These are phyloP conservation scores for Lepeophtheirus nordmannii DNA, from an alignment of 2,888 invertebrate species.

Conservation along the genomic window DNA sequence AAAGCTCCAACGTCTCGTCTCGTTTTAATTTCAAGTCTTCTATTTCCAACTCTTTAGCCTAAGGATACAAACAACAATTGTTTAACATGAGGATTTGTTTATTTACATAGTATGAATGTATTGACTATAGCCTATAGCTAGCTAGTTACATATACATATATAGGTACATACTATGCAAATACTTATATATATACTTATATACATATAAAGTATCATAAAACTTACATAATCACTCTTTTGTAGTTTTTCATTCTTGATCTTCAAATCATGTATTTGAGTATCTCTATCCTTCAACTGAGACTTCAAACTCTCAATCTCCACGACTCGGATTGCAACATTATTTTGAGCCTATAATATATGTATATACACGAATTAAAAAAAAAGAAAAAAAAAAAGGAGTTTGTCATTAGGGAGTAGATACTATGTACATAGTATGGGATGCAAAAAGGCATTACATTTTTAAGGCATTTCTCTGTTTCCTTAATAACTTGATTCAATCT, in stretches of 20 bases:
- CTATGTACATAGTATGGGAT: too few species aligned
- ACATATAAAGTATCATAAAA: too few species aligned
- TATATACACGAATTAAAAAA: background rate
- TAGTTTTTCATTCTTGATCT: background rate
- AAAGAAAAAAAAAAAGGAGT: too few species aligned
- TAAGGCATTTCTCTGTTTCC: conserved; percentile 2
- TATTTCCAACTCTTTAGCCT: background rate
- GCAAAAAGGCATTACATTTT: background rate
- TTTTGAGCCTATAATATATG: background rate
- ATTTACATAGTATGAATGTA: too few species aligned
- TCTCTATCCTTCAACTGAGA: background rate
- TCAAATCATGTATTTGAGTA: background rate
- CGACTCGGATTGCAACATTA: background rate
- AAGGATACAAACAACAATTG: background rate
- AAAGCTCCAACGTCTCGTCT: conserved; percentile 1
- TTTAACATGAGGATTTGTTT: too few species aligned
- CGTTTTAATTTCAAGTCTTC: background rate
- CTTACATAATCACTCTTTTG: background rate
- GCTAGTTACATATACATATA: too few species aligned
- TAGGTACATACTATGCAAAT: too few species aligned
- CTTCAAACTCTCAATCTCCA: background rate
- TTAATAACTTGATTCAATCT: conserved; percentile 43
- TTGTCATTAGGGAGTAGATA: too few species aligned
- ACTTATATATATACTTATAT: background rate
- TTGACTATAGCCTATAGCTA: too few species aligned